Conservation (phyloP, 2,888 invertebrate species). For the Amaurobius ferox region DNA sequence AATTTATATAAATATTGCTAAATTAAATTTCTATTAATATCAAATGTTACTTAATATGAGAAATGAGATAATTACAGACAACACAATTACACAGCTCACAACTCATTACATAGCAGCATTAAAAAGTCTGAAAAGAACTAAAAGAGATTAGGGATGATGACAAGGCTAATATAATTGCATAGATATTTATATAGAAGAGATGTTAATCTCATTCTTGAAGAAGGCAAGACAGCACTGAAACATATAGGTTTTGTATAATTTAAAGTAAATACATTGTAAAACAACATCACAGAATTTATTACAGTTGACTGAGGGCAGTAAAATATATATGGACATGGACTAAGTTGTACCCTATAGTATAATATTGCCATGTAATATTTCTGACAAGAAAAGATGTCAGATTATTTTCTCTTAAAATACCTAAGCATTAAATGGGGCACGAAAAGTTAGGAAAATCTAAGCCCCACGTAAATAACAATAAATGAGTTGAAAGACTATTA, state of each 20-base stretch:
- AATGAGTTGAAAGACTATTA: not conserved
- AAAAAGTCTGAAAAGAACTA: conserved; percentile 32
- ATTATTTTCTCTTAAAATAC: not conserved
- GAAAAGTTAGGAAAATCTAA: not conserved
- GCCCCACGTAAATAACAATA: not conserved
- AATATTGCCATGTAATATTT: conserved; percentile 20
- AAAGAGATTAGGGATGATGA: conserved; percentile 24
- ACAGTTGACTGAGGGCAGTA: not conserved
- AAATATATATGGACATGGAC: conserved; percentile 1
- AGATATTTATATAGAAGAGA: conserved; percentile 64
- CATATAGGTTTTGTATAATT: not conserved
- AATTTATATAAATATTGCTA: too few relatives aligned
- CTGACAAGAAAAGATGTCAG: conserved; percentile 7
- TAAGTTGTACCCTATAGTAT: conserved; percentile 23
- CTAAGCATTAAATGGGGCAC: not conserved
- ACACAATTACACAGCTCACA: conserved; percentile 20
- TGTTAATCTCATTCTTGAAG: conserved; percentile 20
- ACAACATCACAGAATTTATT: conserved; percentile 23
- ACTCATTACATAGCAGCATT: conserved; percentile 34
- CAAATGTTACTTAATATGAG: not conserved
- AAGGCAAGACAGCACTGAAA: conserved; percentile 42
- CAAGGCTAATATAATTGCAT: conserved; percentile 62
- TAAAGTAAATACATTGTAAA: conserved; percentile 8
- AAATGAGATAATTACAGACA: conserved; percentile 21
- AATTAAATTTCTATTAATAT: not conserved